These are phyloP conservation scores for Iselma pallidipennis DNA, from an alignment of 2,888 invertebrate species.

Conservation along the genomic window DNA sequence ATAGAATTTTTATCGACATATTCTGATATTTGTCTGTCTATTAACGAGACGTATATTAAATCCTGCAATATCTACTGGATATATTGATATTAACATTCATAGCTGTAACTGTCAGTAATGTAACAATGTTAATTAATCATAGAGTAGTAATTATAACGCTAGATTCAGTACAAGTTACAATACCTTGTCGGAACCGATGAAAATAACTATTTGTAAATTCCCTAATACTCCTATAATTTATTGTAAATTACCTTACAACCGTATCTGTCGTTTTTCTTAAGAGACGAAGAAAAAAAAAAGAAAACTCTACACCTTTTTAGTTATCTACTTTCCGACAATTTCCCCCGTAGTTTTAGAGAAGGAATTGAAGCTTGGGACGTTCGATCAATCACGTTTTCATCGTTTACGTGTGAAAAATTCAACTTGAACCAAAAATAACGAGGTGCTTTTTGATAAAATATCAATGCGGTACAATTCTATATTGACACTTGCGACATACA, in stretches of 20 bases:
- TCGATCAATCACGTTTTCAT: constrained; percentile 1
- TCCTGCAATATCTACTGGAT: constrained; percentile 29
- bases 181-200: not conserved
- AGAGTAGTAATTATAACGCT: constrained; percentile 47
- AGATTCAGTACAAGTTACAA: constrained; percentile 34
- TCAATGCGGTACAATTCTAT: not conserved
- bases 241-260: not conserved
- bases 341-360: not conserved
- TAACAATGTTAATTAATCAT: constrained; percentile 55
- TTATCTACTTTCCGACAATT: constrained; percentile 1
- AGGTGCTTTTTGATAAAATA: constrained; percentile 3
- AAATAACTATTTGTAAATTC: not conserved
- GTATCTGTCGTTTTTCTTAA: not conserved
- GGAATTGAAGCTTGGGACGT: not conserved
- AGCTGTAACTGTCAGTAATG: constrained; percentile 51
- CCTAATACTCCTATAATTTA: not conserved
- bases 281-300: not conserved
- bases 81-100: constrained; percentile 53
- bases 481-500: not conserved
- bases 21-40: not conserved
- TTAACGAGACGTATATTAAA: not conserved
- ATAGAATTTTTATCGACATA: not conserved
- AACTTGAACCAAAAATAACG: not conserved
- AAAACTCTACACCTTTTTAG: not conserved
- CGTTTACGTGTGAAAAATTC: constrained; percentile 3